These are phyloP conservation scores for Neogobius melanostomus DNA, from an alignment of 2,113 vertebrate genomes.

Conservation along the genomic window DNA sequence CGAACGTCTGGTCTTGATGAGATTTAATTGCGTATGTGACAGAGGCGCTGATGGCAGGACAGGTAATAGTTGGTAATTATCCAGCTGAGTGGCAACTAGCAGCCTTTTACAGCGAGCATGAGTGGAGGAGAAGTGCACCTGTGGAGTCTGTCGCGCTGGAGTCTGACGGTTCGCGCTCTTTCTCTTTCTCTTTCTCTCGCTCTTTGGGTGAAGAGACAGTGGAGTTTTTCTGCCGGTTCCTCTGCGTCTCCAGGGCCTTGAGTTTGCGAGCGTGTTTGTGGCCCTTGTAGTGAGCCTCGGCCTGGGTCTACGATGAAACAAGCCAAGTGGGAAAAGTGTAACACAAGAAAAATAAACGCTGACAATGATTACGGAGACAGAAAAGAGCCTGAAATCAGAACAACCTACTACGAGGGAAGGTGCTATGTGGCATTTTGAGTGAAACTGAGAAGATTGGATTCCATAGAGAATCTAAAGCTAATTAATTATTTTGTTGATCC, in stretches of 20 bases:
- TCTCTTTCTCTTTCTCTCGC: conserved; percentile 16
- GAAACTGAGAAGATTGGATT: too few species aligned
- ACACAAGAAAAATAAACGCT: conserved; percentile 8
- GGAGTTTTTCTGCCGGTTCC: conserved; percentile 61
- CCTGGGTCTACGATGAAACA: conserved; percentile 85
- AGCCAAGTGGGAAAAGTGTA: background rate
- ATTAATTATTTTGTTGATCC: too few species aligned
- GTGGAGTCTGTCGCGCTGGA: conserved; percentile 39
- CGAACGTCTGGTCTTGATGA: conserved; percentile 38
- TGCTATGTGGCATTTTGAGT: too few species aligned
- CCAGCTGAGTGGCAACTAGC: conserved; percentile 59
- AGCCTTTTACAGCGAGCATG: conserved; percentile 40
- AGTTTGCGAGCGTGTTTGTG: conserved; percentile 94
- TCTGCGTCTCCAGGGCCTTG: conserved; percentile 89
- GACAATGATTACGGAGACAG: conserved; percentile 21
- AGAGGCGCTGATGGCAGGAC: conserved; percentile 53
- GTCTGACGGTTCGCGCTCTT: conserved; percentile 35
- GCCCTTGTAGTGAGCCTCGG: conserved; percentile 97
- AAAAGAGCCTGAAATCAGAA: conserved; percentile 37
- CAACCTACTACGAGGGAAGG: too few species aligned
- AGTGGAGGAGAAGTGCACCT: conserved; percentile 49
- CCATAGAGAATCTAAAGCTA: too few species aligned
- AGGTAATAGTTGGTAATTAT: conserved; percentile 68
- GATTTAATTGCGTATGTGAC: conserved; percentile 55
- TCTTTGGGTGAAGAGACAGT: conserved; percentile 30